A percentile compares a stretch with the other conserved stretches of the same genome.
Conservation (phyloP, 2,888 invertebrate species). For the Cremastinae sp. region DNA sequence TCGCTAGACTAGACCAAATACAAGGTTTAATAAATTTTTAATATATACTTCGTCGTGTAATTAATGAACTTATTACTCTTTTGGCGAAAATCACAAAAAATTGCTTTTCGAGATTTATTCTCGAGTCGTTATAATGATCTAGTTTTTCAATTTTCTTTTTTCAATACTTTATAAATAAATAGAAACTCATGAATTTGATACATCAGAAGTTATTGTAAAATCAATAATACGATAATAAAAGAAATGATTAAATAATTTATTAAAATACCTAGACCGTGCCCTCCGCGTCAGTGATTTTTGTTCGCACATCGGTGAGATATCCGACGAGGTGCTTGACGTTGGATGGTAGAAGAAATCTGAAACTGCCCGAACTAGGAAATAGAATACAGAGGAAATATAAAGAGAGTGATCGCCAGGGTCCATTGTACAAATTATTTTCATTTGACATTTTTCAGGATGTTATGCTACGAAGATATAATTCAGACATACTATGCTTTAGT, state of each 20-base stretch:
- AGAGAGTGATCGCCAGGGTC: slow-evolving; percentile 51
- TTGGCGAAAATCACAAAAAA: too few relatives aligned
- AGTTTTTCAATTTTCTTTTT: too few relatives aligned
- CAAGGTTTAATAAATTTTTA: too few relatives aligned
- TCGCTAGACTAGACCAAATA: too few relatives aligned
- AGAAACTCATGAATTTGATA: too few relatives aligned
- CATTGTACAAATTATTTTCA: slow-evolving; percentile 28
- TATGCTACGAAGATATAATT: slow-evolving; percentile 22
- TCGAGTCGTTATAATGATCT: too few relatives aligned
- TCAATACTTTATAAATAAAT: too few relatives aligned
- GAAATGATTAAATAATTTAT: slow-evolving; percentile 40
- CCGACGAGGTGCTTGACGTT: slow-evolving; percentile 89
- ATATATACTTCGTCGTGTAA: too few relatives aligned
- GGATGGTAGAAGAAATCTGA: slow-evolving; percentile 89
- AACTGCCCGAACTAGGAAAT: slow-evolving; percentile 79
- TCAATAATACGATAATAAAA: too few relatives aligned
- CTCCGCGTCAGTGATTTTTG: slow-evolving; percentile 88
- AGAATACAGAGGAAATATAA: slow-evolving; percentile 56
- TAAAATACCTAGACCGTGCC: slow-evolving; percentile 85
- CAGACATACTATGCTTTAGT: slow-evolving; percentile 86
- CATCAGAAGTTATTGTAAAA: too few relatives aligned
- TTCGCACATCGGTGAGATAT: slow-evolving; percentile 89
- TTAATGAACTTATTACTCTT: too few relatives aligned
- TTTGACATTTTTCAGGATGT: slow-evolving; percentile 34
- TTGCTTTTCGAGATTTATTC: too few relatives aligned